These are phyloP conservation scores for Geophilus truncorum DNA, from an alignment of 2,888 invertebrate genomes.

Conservation along the genomic window DNA sequence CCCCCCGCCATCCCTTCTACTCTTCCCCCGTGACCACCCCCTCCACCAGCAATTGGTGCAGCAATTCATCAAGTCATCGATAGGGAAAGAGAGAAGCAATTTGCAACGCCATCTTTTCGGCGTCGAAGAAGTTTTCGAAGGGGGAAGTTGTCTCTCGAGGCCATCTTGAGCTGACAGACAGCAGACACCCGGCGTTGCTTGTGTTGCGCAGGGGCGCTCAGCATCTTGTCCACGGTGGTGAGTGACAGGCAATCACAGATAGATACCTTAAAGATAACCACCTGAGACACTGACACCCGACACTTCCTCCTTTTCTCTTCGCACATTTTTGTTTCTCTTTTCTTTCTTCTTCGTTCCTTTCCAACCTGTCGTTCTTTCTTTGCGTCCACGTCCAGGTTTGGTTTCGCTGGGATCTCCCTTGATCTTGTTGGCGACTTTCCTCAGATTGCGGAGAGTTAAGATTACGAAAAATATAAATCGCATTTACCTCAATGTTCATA, in stretches of 20 bases:
- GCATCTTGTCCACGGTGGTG: constrained; percentile 19
- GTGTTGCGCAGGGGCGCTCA: not conserved
- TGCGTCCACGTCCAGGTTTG: no score
- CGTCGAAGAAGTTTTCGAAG: not conserved
- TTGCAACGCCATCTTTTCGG: constrained; percentile 18
- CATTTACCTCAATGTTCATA: no score
- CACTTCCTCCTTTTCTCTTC: not conserved
- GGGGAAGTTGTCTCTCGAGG: constrained; percentile 10
- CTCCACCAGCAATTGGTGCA: not conserved
- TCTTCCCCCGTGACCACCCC: not conserved
- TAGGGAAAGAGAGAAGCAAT: not conserved
- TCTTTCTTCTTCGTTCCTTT: not conserved
- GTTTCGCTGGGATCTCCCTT: no score
- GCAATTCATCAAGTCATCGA: constrained; percentile 18
- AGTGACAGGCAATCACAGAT: constrained; percentile 33
- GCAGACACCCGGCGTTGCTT: constrained; percentile 10
- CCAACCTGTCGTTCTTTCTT: no score
- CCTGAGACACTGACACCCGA: constrained; percentile 25
- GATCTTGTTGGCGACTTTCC: no score
- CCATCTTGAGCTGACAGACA: constrained; percentile 18
- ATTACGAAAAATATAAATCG: no score
- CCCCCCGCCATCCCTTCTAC: not conserved
- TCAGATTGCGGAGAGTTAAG: no score
- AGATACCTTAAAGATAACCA: constrained; percentile 28
- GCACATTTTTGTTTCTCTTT: constrained; percentile 17